Base-by-base conservation (phyloP, 1,140 invertebrate species). In the Rhopalosiphum padi region DNA sequence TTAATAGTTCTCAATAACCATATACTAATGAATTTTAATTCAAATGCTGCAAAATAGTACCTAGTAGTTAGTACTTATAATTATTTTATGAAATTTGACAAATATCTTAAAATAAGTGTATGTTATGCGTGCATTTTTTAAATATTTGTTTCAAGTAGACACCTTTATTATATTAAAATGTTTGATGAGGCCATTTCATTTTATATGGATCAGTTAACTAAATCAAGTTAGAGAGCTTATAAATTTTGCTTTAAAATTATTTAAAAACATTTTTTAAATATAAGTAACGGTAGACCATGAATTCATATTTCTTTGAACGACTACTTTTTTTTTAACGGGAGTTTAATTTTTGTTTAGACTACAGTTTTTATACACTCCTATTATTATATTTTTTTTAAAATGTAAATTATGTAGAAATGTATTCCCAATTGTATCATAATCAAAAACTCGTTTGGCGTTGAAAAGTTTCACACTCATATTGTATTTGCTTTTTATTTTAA, bases 251-350 rank as follows among this genome's bases (percentile, higher is more conserved):
- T 89, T 41, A 6, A 53, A 89, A 89, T 89, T 53, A 89, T 15
- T 88, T 8, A 53, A 35, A 89, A 89, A 53, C 11, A 89, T n/a
- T 23, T 89, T 37, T 30, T 9, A 11, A 55, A 53, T 35, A 3
- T 88, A 23, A 53, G n/a, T 23, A 22, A 51, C 46, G 6, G 46
- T 51, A 89, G 48, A 48, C 37, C 21, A 89, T 37, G 48, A 53
- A 53, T 89, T 35, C 6, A 53, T 53, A 53, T 53, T 89, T 89
- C 46, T 89, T 51, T 89, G 2, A 37, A 53, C 7, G 25, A 89
- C 30, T 22, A 53, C n/a, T 89, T 88, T 88, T 89, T 55, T 88
- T 89, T 89, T 89, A 55, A 89, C 87, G 48, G 48, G n/a, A 89
- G 48, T 88, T 51, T 53, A n/a, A 88, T 88, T 51, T 48, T 88